phyloP scores from a whole-genome alignment of 2,113 vertebrate genomes.

The Caracal caracal region DNA sequence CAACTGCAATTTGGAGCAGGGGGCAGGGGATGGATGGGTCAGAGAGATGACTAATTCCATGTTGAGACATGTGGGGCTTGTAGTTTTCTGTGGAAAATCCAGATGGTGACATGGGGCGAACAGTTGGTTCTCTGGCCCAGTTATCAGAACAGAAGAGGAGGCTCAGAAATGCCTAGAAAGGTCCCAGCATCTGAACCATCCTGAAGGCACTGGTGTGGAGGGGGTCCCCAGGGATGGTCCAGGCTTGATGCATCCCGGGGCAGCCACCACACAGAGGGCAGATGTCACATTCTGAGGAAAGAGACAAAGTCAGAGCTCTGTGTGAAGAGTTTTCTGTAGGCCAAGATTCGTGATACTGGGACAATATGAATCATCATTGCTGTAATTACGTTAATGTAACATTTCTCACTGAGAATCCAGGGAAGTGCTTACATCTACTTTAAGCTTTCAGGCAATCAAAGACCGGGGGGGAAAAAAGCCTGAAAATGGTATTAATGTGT shows the following conservation, averaged over 20 bases:
- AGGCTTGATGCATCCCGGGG: background rate
- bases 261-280: fast-evolving
- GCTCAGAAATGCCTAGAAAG: background rate
- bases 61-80: background rate
- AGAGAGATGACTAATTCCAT: background rate
- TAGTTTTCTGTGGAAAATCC: background rate
- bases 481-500: slow-evolving; percentile 55
- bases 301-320: background rate
- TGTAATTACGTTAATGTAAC: slow-evolving; percentile 26
- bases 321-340: background rate
- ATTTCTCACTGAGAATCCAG: slow-evolving; percentile 34
- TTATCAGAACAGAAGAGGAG: background rate
- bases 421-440: slow-evolving; percentile 19
- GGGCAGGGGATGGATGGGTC: too few species aligned
- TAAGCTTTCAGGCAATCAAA: slow-evolving; percentile 64
- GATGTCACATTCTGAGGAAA: background rate
- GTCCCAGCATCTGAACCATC: background rate
- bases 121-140: background rate
- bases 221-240: too few species aligned
- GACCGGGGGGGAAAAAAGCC: background rate
- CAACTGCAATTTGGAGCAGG: background rate
- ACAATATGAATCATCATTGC: background rate
- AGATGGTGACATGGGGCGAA: background rate
- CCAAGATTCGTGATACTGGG: background rate
- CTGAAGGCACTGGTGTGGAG: background rate